Evolutionary conservation across 2,113 vertebrate species (phyloP).

Genomic region (Salvelinus fontinalis): DNA sequence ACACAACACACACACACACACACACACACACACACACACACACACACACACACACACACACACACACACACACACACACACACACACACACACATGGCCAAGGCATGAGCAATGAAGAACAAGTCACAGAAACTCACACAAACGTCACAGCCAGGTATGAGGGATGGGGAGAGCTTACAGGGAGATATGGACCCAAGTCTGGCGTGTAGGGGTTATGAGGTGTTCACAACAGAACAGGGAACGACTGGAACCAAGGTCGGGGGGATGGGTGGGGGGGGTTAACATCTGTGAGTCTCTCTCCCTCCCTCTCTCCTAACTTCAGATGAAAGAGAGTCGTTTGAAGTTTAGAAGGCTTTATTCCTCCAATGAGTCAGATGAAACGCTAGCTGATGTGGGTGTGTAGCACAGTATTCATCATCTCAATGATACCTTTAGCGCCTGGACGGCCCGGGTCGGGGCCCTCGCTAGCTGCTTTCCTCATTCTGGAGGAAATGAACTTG

Average conservation of each 20-base stretch:
- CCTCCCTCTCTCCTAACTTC: constrained; percentile 29
- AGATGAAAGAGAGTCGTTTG: constrained; percentile 60
- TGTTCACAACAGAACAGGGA: constrained; percentile 5
- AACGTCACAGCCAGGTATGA: neutral
- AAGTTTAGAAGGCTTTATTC: constrained; percentile 65
- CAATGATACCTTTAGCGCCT: constrained; percentile 66
- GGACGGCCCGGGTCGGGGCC: too few relatives aligned
- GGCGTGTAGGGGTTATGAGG: neutral
- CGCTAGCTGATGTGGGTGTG: constrained; percentile 50
- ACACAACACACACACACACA: neutral
- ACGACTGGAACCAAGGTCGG: constrained; percentile 11
- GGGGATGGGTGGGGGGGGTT: neutral
- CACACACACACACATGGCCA: too few relatives aligned
- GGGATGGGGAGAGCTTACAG: neutral
- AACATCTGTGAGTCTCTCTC: constrained; percentile 43
- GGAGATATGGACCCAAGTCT: constrained; percentile 4
- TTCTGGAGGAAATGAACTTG: constrained; percentile 63
- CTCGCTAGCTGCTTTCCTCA: constrained; percentile 31
- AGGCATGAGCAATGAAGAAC: too few relatives aligned
- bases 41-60: neutral
- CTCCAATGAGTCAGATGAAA: constrained; percentile 69
- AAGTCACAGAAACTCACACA: neutral
- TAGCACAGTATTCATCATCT: constrained; percentile 61
- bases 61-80: too few relatives aligned
- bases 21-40: too few relatives aligned